These are phyloP conservation scores for Antechinus flavipes DNA, from an alignment of 2,113 vertebrate genomes.

Conservation along the genomic window DNA sequence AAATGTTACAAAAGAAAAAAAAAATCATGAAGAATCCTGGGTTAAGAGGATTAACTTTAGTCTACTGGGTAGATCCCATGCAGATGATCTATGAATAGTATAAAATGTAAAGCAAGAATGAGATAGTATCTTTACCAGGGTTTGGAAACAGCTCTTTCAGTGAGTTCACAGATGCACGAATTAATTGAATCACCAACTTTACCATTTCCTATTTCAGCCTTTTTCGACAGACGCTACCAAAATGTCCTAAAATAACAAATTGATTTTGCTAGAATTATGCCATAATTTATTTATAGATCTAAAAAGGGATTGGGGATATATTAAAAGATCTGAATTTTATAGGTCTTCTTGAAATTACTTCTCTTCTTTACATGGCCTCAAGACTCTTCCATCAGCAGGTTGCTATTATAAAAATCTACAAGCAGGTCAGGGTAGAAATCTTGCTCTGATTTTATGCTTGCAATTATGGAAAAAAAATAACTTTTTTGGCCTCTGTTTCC, in stretches of 20 bases:
- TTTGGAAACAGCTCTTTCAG: neutral
- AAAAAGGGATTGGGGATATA: neutral
- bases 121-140: rapidly evolving
- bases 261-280: neutral
- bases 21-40: neutral
- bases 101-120: neutral
- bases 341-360: neutral
- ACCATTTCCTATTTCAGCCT: neutral
- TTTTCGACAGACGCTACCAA: neutral
- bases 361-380: neutral
- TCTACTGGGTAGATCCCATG: neutral
- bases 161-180: neutral
- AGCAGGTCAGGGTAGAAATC: neutral
- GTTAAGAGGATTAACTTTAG: neutral
- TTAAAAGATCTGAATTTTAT: neutral
- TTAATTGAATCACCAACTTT: neutral
- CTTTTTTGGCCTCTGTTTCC: neutral
- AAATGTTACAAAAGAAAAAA: neutral
- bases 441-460: neutral
- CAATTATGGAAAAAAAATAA: neutral
- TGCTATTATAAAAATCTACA: neutral
- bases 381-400: neutral
- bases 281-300: neutral
- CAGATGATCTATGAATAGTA: neutral
- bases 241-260: neutral